phyloP scores from a whole-genome alignment of 2,888 invertebrate species.

The Lasius fuliginosus region DNA sequence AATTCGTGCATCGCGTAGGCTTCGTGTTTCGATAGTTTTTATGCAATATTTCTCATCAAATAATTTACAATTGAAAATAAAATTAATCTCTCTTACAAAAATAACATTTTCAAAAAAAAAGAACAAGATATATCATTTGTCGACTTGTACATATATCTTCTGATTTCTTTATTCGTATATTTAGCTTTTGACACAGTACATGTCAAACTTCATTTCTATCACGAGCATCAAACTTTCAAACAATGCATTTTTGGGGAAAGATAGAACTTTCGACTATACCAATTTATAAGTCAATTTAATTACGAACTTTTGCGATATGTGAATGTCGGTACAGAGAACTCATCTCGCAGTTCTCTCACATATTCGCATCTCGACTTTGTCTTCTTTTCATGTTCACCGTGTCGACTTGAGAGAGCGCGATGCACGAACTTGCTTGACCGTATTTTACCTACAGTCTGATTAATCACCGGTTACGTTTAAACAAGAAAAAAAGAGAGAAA shows the following conservation, averaged over 20 bases:
- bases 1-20: constrained; percentile 49
- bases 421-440: constrained; percentile 54
- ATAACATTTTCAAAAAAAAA: neutral
- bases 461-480: constrained; percentile 57
- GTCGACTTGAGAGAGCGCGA: constrained; percentile 28
- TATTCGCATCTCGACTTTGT: constrained; percentile 23
- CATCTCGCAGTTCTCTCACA: constrained; percentile 15
- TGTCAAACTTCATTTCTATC: neutral
- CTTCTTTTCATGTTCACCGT: constrained; percentile 26
- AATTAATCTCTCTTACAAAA: neutral
- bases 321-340: constrained; percentile 29
- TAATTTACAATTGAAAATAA: neutral
- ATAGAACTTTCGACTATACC: neutral
- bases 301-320: constrained; percentile 1
- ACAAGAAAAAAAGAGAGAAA: constrained; percentile 41
- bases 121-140: neutral
- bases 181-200: constrained; percentile 7
- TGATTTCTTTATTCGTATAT: constrained; percentile 14
- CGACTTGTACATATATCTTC: neutral
- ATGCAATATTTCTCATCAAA: neutral
- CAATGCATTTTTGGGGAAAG: neutral
- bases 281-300: neutral
- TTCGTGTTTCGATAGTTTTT: neutral
- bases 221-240: neutral
- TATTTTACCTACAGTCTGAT: constrained; percentile 46